Evolutionary conservation across 2,888 invertebrate species (phyloP).

Genomic region (Asteroscopus sphinx): DNA sequence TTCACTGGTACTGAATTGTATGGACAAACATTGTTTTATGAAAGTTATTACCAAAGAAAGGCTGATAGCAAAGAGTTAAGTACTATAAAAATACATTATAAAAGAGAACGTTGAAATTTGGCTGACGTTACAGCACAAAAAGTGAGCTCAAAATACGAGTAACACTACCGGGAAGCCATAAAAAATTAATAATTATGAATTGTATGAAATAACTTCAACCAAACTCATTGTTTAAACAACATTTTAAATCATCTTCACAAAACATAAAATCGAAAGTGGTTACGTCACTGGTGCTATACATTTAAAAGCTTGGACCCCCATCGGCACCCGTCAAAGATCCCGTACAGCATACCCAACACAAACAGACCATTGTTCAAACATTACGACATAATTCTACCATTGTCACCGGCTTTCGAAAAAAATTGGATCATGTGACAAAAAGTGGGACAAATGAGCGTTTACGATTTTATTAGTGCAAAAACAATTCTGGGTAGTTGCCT

Average conservation of each 20-base stretch:
- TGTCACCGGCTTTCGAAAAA: slow-evolving; percentile 68
- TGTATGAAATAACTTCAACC: slow-evolving; percentile 12
- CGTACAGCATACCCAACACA: slow-evolving; percentile 64
- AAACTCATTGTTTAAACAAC: slow-evolving; percentile 25
- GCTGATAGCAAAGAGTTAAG: slow-evolving; percentile 30
- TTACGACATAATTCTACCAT: slow-evolving; percentile 79
- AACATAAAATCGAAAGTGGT: slow-evolving; percentile 61
- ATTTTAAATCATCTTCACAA: slow-evolving; percentile 22
- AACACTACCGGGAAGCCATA: slow-evolving; percentile 23
- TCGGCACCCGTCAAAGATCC: slow-evolving; percentile 70
- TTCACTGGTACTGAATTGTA: slow-evolving; percentile 9
- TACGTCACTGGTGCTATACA: slow-evolving; percentile 40
- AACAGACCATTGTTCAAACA: slow-evolving; percentile 78
- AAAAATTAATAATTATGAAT: slow-evolving; percentile 16
- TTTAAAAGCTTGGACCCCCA: slow-evolving; percentile 62
- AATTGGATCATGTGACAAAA: slow-evolving; percentile 74
- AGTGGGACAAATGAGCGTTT: slow-evolving; percentile 64
- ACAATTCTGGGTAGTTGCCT: slow-evolving; percentile 73
- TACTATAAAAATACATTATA: slow-evolving; percentile 12
- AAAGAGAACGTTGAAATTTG: slow-evolving; percentile 35
- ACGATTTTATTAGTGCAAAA: slow-evolving; percentile 86
- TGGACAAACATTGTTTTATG: slow-evolving; percentile 3
- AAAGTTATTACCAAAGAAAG: slow-evolving; percentile 29
- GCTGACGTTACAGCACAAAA: slow-evolving; percentile 32
- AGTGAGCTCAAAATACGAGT: slow-evolving; percentile 24